Conservation (phyloP, 2,888 invertebrate species). For the Phaonia tiefii region DNA sequence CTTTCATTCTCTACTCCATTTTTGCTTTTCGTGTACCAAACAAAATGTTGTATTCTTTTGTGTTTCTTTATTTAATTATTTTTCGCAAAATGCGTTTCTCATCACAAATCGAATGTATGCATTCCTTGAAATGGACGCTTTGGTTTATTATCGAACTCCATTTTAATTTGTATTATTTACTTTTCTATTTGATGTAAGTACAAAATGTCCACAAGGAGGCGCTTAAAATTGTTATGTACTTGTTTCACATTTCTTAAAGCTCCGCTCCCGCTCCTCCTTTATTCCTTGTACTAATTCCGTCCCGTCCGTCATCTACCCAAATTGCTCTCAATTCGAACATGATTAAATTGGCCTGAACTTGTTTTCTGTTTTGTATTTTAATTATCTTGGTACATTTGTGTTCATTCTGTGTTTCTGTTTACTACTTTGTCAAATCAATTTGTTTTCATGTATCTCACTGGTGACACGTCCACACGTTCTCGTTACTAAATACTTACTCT, state of each 20-base stretch:
- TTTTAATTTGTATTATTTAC: slow-evolving; percentile 37
- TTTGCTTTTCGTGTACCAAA: slow-evolving; percentile 10
- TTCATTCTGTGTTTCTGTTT: slow-evolving; percentile 29
- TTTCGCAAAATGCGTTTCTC: slow-evolving; percentile 21
- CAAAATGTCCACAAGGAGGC: slow-evolving; percentile 70
- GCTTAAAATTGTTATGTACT: slow-evolving; percentile 43
- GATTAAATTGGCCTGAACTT: slow-evolving; percentile 36
- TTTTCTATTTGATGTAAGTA: slow-evolving; percentile 74
- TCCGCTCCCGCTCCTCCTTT: neutral
- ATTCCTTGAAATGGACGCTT: slow-evolving; percentile 57
- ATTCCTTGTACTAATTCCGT: neutral
- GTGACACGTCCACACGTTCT: neutral
- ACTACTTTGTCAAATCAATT: neutral
- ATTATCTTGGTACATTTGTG: slow-evolving; percentile 7
- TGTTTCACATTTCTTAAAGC: slow-evolving; percentile 62
- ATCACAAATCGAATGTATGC: slow-evolving; percentile 9
- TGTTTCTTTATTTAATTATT: slow-evolving; percentile 34
- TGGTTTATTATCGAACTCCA: slow-evolving; percentile 6
- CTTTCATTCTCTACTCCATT: slow-evolving; percentile 26
- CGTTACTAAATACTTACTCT: no score
- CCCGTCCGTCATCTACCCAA: neutral
- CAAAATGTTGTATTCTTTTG: slow-evolving; percentile 31
- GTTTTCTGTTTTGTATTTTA: slow-evolving; percentile 14
- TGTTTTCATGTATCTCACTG: neutral
- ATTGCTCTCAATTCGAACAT: slow-evolving; percentile 53